A percentile compares a stretch with the other conserved stretches of the same genome.
These are phyloP conservation scores for Takifugu bimaculatus DNA, from an alignment of 2,113 vertebrate genomes.

Conservation along the genomic window DNA sequence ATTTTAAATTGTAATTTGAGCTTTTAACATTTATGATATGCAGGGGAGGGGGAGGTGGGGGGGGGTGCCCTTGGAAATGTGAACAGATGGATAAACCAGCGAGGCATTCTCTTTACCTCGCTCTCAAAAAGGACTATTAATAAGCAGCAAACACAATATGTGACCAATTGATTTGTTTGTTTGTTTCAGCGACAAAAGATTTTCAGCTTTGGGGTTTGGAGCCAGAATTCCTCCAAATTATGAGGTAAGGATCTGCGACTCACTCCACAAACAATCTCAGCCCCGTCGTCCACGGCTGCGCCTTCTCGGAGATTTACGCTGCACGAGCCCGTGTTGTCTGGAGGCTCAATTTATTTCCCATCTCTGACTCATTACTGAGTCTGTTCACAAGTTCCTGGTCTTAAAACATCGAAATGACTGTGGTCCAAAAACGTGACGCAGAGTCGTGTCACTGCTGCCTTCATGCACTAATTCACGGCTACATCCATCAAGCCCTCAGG, in stretches of 20 bases:
- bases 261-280: conserved; percentile 2
- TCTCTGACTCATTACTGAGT: conserved; percentile 50
- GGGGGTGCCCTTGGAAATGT: conserved; percentile 29
- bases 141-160: neutral
- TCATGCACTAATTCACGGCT: conserved; percentile 18
- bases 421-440: conserved; percentile 35
- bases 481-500: conserved; percentile 27
- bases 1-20: conserved; percentile 54
- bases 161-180: conserved; percentile 42
- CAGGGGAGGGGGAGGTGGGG: conserved; percentile 39
- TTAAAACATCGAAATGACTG: conserved; percentile 51
- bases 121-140: conserved; percentile 17
- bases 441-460: conserved; percentile 17
- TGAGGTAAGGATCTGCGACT: conserved; percentile 75
- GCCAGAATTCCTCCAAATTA: conserved; percentile 95
- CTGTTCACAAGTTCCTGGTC: conserved; percentile 43
- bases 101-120: conserved; percentile 24
- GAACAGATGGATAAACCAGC: conserved; percentile 47
- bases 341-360: conserved; percentile 28
- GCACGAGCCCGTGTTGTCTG: conserved; percentile 45
- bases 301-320: conserved; percentile 7
- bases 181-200: conserved; percentile 86
- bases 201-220: conserved; percentile 94
- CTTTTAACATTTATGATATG: conserved; percentile 59
- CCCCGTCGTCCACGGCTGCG: conserved; percentile 14